Evolutionary conservation across 2,797 vertebrate species (phyloP), one percentile per base, ranked within the genome.

Genomic region (Manis javanica): DNA sequence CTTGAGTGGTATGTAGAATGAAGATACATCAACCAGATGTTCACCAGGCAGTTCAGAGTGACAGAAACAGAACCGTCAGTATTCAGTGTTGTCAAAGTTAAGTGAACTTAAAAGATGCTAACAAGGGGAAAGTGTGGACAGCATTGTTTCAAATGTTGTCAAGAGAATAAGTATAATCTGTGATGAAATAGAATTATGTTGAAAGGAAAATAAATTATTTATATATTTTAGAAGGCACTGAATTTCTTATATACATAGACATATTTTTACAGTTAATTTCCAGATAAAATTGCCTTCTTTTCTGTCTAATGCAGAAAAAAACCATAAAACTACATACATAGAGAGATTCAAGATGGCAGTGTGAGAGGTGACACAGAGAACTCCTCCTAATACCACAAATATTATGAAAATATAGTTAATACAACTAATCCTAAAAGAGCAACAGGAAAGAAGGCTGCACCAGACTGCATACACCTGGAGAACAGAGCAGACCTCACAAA

Each of bases 261-360:
- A 82, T 57, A 31, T n/a, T 82, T 79, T 75, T 79, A 61, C 0
- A 69, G n/a, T 46, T 87, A 78, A 89, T 85, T 84, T 91, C 8
- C 23, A 92, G 37, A 72, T 42, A 55, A 93, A 87, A 77, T 42
- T 90, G 4, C 19, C 31, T 75, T 69, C 9, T 9, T 31, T 92
- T 82, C 91, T 42, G 15, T 81, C 46, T 93, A 91, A 74, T 57
- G 31, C 9, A 53, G 11, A 85, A 83, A 88, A 93, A 49, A 93
- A 29, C 24, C 3, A 72, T 13, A 84, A 66, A 92, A 53, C 16
- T 84, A 34, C 2, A 81, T 21, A 11, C 1, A 26, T 7, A 78
- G 42, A 46, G 9, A 46, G 42, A 46, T 46, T 46, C 42, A 46
- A 46, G 42, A 46, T 46, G 42, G 42, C 8, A 46, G 42, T 10